Percentiles rank a stretch among this genome's conserved stretches.
These are phyloP conservation scores for Holocentrus rufus DNA, from an alignment of 2,797 vertebrate genomes.

Conservation along the genomic window DNA sequence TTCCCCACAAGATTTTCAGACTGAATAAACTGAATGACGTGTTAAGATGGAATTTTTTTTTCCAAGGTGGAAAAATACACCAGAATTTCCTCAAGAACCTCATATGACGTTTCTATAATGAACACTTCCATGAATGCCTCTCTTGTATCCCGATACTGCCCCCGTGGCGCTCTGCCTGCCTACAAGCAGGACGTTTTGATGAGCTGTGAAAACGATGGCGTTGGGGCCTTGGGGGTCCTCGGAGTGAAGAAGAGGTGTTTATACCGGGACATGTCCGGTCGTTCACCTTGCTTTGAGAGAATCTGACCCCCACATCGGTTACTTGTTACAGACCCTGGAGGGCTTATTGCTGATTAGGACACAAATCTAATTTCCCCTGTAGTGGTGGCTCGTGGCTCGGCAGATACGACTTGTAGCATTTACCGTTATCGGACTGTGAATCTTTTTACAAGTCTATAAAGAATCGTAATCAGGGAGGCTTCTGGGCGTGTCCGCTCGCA, in stretches of 20 bases:
- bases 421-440: slow-evolving; percentile 63
- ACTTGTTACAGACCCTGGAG: slow-evolving; percentile 22
- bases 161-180: slow-evolving; percentile 28
- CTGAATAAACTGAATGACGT: no score
- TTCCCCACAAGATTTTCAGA: no score
- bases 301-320: neutral
- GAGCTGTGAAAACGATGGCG: slow-evolving; percentile 53
- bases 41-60: no score
- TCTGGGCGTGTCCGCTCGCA: slow-evolving; percentile 51
- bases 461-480: slow-evolving; percentile 68
- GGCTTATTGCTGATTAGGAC: slow-evolving; percentile 71
- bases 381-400: slow-evolving; percentile 65
- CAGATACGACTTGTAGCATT: slow-evolving; percentile 61
- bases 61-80: slow-evolving; percentile 37
- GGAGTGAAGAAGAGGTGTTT: slow-evolving; percentile 54
- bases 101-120: slow-evolving; percentile 57
- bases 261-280: slow-evolving; percentile 56
- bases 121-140: slow-evolving; percentile 48
- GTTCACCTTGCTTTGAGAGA: slow-evolving; percentile 45
- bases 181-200: slow-evolving; percentile 48
- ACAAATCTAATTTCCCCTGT: slow-evolving; percentile 76
- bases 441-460: slow-evolving; percentile 73
- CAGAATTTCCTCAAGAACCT: slow-evolving; percentile 43
- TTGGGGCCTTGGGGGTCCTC: slow-evolving; percentile 35
- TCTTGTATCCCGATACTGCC: slow-evolving; percentile 37